Evolutionary conservation across 2,113 vertebrate species (phyloP).

Genomic region (Hippocampus abdominalis): DNA sequence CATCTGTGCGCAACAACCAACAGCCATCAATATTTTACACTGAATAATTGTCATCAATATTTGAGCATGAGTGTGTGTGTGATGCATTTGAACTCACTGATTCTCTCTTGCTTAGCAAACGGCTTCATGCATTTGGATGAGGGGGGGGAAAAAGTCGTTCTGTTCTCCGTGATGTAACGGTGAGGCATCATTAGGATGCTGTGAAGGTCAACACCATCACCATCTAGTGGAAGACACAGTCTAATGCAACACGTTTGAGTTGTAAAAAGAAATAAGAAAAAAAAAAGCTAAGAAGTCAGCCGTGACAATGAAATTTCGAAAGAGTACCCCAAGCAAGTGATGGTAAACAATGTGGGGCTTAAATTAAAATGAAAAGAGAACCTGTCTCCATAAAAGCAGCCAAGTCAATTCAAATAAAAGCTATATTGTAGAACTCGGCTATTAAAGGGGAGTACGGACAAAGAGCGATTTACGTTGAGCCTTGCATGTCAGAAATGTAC

Average conservation of each 20-base stretch:
- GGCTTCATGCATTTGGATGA: conserved; percentile 1
- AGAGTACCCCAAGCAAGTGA: background rate
- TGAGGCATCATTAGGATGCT: background rate
- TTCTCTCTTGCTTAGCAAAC: background rate
- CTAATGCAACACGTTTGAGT: background rate
- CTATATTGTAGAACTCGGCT: background rate
- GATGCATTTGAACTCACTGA: background rate
- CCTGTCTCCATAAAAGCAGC: background rate
- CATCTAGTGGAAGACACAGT: conserved; percentile 38
- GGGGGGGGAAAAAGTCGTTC: background rate
- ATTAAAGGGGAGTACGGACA: no score
- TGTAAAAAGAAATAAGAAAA: background rate
- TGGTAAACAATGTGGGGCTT: background rate
- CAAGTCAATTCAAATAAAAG: background rate
- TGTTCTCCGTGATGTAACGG: background rate
- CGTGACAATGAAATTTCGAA: no score
- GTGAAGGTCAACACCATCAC: conserved; percentile 9
- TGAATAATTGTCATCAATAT: conserved; percentile 5
- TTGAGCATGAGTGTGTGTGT: background rate
- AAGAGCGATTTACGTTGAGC: no score
- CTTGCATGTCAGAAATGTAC: no score
- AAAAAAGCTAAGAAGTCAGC: background rate
- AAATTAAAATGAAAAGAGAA: background rate
- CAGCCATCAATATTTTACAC: conserved; percentile 7
- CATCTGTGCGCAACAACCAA: conserved; percentile 7